Conservation (phyloP, 2,888 invertebrate genomes). For the Keiferia lycopersicella region DNA sequence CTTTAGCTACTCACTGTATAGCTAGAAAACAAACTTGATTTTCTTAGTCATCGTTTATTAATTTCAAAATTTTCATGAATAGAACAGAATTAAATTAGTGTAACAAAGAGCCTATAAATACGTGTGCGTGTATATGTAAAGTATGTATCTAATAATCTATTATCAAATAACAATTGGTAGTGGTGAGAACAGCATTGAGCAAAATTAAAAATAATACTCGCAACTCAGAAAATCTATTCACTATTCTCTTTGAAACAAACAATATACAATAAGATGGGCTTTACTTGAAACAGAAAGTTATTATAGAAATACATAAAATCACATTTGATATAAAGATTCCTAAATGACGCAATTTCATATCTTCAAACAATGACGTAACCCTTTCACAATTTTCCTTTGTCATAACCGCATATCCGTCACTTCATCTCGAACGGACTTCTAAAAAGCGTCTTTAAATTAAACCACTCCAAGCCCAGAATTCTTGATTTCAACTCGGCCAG, state of each 20-base stretch:
- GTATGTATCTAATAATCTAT: neutral
- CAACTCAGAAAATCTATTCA: neutral
- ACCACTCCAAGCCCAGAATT: conserved; percentile 33
- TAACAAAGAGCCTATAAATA: neutral
- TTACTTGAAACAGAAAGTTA: neutral
- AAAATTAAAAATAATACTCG: conserved; percentile 14
- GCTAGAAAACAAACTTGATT: too few relatives aligned
- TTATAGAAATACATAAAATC: neutral
- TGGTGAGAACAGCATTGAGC: neutral
- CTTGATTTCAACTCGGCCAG: conserved; percentile 41
- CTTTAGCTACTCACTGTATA: too few relatives aligned
- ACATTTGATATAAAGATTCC: too few relatives aligned
- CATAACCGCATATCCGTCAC: conserved; percentile 31
- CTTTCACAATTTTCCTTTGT: conserved; percentile 36
- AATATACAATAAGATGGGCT: neutral
- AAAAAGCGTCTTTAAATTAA: conserved; percentile 33
- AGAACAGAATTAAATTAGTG: neutral
- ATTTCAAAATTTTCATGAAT: too few relatives aligned
- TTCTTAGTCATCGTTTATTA: too few relatives aligned
- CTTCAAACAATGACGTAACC: conserved; percentile 36
- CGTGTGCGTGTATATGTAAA: neutral
- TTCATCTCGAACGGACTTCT: conserved; percentile 26
- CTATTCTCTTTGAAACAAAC: conserved; percentile 1
- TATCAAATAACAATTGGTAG: conserved; percentile 10
- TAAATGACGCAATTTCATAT: conserved; percentile 26